Evolutionary conservation across 2,888 invertebrate genomes (phyloP).

Genomic region (Calliphora vomitoria): DNA sequence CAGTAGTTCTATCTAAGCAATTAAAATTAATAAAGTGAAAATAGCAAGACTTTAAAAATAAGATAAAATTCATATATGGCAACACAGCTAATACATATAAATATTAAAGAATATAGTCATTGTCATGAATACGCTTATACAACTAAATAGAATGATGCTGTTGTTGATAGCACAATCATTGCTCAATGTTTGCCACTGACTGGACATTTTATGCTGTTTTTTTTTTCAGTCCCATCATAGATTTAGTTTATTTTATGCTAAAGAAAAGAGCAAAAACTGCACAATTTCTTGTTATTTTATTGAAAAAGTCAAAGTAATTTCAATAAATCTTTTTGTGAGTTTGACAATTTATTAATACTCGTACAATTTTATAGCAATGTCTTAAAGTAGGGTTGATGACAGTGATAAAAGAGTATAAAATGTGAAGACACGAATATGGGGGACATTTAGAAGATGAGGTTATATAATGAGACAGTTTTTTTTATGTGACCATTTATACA

Average conservation of each 20-base stretch:
- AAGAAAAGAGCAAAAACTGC: neutral
- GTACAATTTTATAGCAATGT: neutral
- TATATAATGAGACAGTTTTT: too few relatives aligned
- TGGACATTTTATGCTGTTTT: neutral
- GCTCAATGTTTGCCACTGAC: neutral
- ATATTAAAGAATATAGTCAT: too few relatives aligned
- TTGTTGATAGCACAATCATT: neutral
- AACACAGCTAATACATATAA: too few relatives aligned
- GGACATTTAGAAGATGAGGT: neutral
- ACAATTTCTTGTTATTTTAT: neutral
- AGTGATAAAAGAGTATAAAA: neutral
- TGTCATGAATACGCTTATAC: too few relatives aligned
- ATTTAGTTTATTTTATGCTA: neutral
- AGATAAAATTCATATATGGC: too few relatives aligned
- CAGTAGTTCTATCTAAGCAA: too few relatives aligned
- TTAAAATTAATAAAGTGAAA: too few relatives aligned
- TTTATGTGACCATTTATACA: too few relatives aligned
- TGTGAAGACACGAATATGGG: neutral
- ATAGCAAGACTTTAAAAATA: too few relatives aligned
- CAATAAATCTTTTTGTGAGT: constrained; percentile 1
- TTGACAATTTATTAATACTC: neutral
- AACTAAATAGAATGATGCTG: neutral
- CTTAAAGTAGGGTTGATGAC: neutral
- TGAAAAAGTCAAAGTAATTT: constrained; percentile 6
- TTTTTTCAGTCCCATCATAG: neutral